These are phyloP conservation scores for Danio jaintianensis DNA, from an alignment of 2,797 vertebrate species.

Conservation along the genomic window DNA sequence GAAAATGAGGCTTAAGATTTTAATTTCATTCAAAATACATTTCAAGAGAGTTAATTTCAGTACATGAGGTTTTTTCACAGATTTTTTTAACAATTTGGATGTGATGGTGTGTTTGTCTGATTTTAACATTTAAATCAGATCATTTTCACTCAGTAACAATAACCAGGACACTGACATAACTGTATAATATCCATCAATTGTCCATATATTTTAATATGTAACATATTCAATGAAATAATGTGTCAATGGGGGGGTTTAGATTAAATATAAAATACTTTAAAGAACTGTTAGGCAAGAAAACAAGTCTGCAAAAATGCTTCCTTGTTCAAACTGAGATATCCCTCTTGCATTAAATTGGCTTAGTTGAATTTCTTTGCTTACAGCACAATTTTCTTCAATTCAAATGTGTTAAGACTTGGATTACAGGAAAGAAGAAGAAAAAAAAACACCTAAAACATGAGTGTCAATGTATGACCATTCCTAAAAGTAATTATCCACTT, in stretches of 20 bases:
- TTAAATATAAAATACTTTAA: too few species aligned
- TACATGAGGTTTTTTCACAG: background rate
- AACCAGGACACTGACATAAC: background rate
- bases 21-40: background rate
- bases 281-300: background rate
- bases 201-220: background rate
- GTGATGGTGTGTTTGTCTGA: too few species aligned
- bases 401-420: background rate
- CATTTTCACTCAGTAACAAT: too few species aligned
- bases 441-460: background rate
- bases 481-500: background rate
- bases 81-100: background rate
- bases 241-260: background rate
- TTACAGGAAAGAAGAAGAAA: background rate
- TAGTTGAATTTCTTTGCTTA: background rate
- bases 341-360: background rate
- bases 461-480: background rate
- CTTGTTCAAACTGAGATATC: background rate
- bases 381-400: background rate
- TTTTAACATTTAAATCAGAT: too few species aligned
- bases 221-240: background rate
- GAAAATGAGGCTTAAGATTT: background rate
- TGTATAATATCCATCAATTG: background rate
- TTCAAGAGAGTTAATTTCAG: background rate
- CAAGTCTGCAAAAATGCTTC: background rate